Conservation (phyloP, 1,140 invertebrate genomes). For the Drosophila kikkawai region DNA sequence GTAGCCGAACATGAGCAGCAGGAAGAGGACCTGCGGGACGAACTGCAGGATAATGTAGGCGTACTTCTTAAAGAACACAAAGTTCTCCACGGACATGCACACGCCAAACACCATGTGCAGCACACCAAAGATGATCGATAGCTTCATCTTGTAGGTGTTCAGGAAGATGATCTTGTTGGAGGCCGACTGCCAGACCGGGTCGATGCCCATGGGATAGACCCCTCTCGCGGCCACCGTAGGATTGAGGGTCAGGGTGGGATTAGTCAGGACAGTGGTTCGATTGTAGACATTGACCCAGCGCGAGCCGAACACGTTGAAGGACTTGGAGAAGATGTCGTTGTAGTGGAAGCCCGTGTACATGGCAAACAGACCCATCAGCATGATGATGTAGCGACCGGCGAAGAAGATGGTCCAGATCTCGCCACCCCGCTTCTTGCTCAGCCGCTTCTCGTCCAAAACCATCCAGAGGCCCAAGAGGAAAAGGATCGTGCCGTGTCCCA, state of each 20-base stretch:
- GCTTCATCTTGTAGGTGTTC: conserved; percentile 99
- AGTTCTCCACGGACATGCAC: conserved; percentile 94
- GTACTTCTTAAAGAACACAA: conserved; percentile 92
- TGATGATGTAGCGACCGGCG: conserved; percentile 97
- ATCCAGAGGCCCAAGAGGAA: conserved; percentile 87
- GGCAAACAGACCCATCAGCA: conserved; percentile 98
- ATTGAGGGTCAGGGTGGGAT: conserved; percentile 87
- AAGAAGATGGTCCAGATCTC: conserved; percentile 99
- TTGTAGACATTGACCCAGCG: conserved; percentile 90
- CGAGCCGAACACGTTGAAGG: conserved; percentile 96
- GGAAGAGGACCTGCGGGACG: conserved; percentile 96
- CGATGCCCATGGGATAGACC: conserved; percentile 84
- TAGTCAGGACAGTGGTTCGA: conserved; percentile 85
- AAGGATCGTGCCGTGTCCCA: conserved; percentile 90
- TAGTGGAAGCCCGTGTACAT: conserved; percentile 99
- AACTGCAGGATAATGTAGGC: conserved; percentile 95
- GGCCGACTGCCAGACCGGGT: conserved; percentile 95
- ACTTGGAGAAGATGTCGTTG: conserved; percentile 98
- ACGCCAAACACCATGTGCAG: conserved; percentile 98
- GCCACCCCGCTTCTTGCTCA: conserved; percentile 87
- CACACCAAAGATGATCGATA: conserved; percentile 98
- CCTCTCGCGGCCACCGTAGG: conserved; percentile 86
- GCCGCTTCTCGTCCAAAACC: conserved; percentile 90
- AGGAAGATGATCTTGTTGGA: conserved; percentile 98
- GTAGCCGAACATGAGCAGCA: conserved; percentile 96